phyloP scores from a whole-genome alignment of 1,140 invertebrate species.

The Trichonephila inaurata region DNA sequence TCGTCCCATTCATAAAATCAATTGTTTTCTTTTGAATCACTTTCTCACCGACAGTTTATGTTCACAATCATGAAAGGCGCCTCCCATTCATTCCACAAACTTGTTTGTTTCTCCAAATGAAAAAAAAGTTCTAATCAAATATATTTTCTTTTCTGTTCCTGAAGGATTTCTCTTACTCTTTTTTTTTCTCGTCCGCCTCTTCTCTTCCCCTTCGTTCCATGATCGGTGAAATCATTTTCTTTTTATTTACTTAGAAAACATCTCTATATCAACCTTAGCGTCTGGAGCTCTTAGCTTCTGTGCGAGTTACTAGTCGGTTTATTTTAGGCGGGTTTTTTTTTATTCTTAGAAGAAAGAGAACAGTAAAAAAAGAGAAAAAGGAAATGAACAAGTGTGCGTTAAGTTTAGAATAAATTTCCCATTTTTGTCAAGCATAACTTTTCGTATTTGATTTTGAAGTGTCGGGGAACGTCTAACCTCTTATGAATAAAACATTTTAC shows the following conservation, averaged over 20 bases:
- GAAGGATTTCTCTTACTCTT: not conserved
- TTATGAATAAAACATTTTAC: conserved; percentile 4
- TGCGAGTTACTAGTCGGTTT: not conserved
- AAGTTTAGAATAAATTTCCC: conserved; percentile 2
- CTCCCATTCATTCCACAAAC: not conserved
- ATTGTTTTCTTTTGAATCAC: conserved; percentile 5
- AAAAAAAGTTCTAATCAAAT: conserved; percentile 3
- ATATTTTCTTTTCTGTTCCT: not conserved
- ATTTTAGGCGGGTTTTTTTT: not conserved
- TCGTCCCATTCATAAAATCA: not conserved
- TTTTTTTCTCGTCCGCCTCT: not conserved
- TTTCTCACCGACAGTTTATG: conserved; percentile 1
- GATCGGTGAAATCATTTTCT: not conserved
- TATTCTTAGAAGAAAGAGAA: not conserved
- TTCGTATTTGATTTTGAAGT: not conserved
- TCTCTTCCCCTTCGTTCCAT: not conserved
- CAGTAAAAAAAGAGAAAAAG: not conserved
- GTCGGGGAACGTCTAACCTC: not conserved
- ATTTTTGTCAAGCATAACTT: not conserved
- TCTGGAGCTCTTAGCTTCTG: not conserved
- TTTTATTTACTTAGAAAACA: conserved; percentile 1
- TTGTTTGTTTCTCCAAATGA: conserved; percentile 4
- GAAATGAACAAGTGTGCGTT: not conserved
- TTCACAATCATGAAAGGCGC: not conserved
- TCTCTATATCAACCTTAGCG: conserved; percentile 2